phyloP scores from a whole-genome alignment of 2,113 vertebrate genomes.

The Peromyscus polionotus region DNA sequence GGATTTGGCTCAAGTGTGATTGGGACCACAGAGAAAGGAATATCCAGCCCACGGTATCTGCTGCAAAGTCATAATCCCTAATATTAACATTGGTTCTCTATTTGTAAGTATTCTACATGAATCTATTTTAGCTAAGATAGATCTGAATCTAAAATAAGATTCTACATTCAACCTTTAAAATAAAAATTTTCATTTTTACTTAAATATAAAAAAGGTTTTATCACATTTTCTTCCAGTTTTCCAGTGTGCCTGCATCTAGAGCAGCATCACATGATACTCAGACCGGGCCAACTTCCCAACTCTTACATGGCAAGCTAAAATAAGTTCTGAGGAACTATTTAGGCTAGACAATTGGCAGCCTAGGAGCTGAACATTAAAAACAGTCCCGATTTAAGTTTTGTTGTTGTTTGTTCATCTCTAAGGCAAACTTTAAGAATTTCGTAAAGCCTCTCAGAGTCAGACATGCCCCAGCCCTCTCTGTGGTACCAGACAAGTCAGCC shows the following conservation, averaged over 20 bases:
- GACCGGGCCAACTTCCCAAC: background rate
- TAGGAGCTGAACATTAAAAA: background rate
- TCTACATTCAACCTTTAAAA: background rate
- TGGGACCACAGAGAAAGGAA: background rate
- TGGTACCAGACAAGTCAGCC: background rate
- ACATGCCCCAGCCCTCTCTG: background rate
- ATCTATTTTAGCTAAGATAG: slow-evolving; percentile 33
- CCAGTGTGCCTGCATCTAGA: background rate
- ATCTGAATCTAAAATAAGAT: slow-evolving; percentile 25
- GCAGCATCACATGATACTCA: background rate
- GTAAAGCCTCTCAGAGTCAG: background rate
- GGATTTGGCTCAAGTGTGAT: background rate
- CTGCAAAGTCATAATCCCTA: background rate
- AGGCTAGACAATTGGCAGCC: background rate
- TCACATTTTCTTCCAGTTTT: slow-evolving; percentile 13
- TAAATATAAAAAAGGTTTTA: background rate
- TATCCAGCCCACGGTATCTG: background rate
- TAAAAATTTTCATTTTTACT: background rate
- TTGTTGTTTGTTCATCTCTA: background rate
- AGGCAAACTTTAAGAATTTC: slow-evolving; percentile 16
- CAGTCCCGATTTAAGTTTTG: background rate
- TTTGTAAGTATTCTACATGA: background rate
- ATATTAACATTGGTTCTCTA: background rate
- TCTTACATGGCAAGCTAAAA: background rate
- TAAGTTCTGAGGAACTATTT: background rate